phyloP scores from a whole-genome alignment of 2,113 vertebrate species.

The Bubo bubo region DNA sequence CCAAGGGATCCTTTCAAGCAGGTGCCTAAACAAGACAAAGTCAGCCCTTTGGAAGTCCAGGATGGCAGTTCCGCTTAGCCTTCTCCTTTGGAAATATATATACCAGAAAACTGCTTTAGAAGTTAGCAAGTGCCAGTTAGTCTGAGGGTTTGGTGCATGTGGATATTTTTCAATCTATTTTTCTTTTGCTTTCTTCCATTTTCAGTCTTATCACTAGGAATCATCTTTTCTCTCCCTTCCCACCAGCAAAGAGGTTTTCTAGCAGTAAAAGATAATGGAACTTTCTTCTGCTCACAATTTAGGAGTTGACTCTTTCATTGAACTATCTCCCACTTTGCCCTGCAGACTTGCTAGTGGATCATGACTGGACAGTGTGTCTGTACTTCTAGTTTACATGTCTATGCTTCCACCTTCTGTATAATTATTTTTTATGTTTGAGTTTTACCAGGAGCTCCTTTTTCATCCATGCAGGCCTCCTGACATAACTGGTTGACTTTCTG shows the following conservation, averaged over 20 bases:
- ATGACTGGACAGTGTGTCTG: neutral
- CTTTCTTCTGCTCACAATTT: neutral
- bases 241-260: neutral
- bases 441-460: neutral
- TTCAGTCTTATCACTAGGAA: neutral
- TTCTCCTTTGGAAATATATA: neutral
- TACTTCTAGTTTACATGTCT: neutral
- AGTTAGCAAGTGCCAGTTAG: neutral
- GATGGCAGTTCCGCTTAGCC: too few relatives aligned
- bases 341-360: neutral
- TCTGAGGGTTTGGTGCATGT: neutral
- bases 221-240: neutral
- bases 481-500: neutral
- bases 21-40: too few relatives aligned
- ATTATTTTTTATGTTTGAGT: neutral
- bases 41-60: too few relatives aligned
- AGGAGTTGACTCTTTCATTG: neutral
- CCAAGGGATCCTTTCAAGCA: too few relatives aligned
- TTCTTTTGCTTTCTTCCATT: neutral
- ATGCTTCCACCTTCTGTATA: neutral
- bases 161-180: neutral
- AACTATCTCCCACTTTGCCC: neutral
- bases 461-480: neutral
- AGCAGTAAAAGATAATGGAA: neutral
- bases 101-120: neutral